Conservation (phyloP, 2,113 vertebrate genomes). For the Sminthopsis crassicaudata region DNA sequence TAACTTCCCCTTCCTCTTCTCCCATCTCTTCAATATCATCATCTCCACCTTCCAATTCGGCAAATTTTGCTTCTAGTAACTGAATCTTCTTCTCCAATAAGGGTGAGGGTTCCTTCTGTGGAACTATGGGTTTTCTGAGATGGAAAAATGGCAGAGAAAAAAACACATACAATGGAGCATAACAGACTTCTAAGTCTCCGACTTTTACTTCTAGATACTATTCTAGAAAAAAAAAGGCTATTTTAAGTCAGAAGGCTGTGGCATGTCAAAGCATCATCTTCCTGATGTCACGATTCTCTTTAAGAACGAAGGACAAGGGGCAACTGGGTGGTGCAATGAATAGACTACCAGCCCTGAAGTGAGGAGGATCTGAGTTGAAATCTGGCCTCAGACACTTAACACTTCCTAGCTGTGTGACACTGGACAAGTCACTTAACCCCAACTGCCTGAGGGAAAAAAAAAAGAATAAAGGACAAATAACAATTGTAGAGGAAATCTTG, state of each 20-base stretch:
- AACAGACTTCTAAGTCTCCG: constrained; percentile 8
- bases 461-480: too few species aligned
- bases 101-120: constrained; percentile 98
- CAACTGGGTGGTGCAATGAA: too few species aligned
- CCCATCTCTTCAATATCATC: constrained; percentile 97
- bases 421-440: too few species aligned
- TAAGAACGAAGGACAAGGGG: too few species aligned
- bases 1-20: constrained; percentile 95
- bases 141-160: constrained; percentile 48
- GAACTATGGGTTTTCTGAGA: constrained; percentile 95
- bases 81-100: constrained; percentile 98
- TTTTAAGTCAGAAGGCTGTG: constrained; percentile 14
- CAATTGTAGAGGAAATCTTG: constrained; percentile 2
- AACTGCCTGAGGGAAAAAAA: too few species aligned
- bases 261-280: too few species aligned
- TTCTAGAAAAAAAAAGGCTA: background rate
- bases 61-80: constrained; percentile 98
- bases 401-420: too few species aligned
- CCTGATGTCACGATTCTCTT: too few species aligned
- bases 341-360: too few species aligned
- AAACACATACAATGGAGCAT: constrained; percentile 24
- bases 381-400: too few species aligned
- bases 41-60: constrained; percentile 94
- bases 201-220: constrained; percentile 30
- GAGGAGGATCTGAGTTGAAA: too few species aligned